Conservation (phyloP, 2,888 invertebrate species). For the Cryptocheilus praepositus region DNA sequence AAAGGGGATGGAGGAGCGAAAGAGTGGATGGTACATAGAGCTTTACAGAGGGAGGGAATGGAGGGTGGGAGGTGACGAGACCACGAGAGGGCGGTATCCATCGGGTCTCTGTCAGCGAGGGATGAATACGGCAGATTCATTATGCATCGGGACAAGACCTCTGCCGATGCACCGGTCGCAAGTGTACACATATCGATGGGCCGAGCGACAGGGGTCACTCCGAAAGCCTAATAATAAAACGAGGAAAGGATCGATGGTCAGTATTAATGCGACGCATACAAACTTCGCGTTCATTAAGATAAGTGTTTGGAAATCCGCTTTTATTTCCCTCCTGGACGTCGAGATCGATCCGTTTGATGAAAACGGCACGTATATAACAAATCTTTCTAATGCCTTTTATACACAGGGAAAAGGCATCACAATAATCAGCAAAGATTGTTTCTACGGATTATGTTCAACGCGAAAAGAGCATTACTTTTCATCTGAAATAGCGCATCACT, state of each 20-base stretch:
- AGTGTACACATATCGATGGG: constrained; percentile 20
- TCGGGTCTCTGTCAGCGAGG: constrained; percentile 4
- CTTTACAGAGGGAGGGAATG: background rate
- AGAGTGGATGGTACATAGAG: constrained; percentile 20
- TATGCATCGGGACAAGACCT: constrained; percentile 36
- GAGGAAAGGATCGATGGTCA: constrained; percentile 34
- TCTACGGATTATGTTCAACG: no score
- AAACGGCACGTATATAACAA: no score
- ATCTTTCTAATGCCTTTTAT: no score
- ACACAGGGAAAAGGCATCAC: no score
- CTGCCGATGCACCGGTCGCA: background rate
- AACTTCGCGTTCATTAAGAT: no score
- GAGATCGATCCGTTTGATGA: no score
- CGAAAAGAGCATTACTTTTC: no score
- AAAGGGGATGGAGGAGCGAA: constrained; percentile 19
- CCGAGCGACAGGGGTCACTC: constrained; percentile 23
- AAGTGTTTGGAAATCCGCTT: no score
- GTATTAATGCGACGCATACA: constrained; percentile 8
- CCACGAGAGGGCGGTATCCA: constrained; percentile 11
- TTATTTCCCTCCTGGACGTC: no score
- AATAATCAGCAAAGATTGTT: no score
- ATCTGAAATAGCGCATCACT: no score
- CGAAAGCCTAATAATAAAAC: constrained; percentile 39
- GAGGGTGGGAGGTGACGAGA: background rate
- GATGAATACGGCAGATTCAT: constrained; percentile 38